phyloP scores from a whole-genome alignment of 2,797 vertebrate species.

The Acrossocheilus fasciatus region DNA sequence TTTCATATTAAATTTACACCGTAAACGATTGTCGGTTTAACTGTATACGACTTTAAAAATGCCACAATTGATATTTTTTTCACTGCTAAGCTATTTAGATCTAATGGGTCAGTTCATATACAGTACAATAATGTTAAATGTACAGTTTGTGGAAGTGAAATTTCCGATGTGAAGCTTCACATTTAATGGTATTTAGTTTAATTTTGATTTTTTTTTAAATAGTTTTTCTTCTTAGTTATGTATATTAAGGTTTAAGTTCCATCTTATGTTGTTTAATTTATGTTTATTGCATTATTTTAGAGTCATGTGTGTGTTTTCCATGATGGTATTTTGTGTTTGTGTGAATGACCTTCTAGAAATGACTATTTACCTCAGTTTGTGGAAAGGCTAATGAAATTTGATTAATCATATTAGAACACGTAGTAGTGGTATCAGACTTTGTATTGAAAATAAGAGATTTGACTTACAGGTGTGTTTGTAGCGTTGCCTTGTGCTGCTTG shows the following conservation, averaged over 20 bases:
- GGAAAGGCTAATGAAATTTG: neutral
- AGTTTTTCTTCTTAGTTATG: too few species aligned
- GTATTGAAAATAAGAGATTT: neutral
- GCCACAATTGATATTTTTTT: too few species aligned
- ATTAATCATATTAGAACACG: neutral
- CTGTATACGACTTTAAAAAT: too few species aligned
- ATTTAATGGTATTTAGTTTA: too few species aligned
- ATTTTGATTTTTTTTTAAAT: too few species aligned
- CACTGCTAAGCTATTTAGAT: too few species aligned
- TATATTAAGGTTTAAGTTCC: too few species aligned
- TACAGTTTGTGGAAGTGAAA: neutral
- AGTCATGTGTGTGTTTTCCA: neutral
- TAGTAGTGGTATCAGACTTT: neutral
- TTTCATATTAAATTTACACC: neutral
- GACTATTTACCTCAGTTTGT: neutral
- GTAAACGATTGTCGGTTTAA: neutral
- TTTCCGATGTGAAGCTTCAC: neutral
- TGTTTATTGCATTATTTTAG: too few species aligned
- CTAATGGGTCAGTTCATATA: too few species aligned
- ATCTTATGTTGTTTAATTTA: too few species aligned
- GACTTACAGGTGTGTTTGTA: slow-evolving; percentile 39
- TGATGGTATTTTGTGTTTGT: neutral
- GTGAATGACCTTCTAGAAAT: neutral
- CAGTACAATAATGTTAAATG: neutral
- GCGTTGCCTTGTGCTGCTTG: neutral